These are phyloP conservation scores for Macrosteles quadrilineatus DNA, from an alignment of 1,140 invertebrate species.

Conservation along the genomic window DNA sequence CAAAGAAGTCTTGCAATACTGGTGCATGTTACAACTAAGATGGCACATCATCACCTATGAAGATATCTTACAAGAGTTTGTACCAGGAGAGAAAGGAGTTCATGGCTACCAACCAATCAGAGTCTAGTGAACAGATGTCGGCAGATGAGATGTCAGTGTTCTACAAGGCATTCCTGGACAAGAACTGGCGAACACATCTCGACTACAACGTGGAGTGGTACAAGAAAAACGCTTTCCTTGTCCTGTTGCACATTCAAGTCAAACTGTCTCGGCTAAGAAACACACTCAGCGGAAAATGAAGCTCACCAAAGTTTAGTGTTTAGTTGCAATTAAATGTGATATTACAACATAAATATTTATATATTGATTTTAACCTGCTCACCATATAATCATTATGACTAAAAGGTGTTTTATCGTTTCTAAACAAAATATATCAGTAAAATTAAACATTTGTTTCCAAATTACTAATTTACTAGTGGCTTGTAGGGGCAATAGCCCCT, in stretches of 20 bases:
- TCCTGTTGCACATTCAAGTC: conserved; percentile 33
- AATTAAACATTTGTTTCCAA: too few species aligned
- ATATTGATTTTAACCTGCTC: too few species aligned
- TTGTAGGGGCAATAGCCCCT: too few species aligned
- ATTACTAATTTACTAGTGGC: too few species aligned
- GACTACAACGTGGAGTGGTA: conserved; percentile 76
- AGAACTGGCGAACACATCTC: conserved; percentile 70
- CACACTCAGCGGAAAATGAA: background rate
- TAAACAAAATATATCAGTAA: too few species aligned
- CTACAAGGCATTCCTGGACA: conserved; percentile 78
- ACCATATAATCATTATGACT: too few species aligned
- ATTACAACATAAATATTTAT: too few species aligned
- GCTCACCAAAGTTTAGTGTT: background rate
- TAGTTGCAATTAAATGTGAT: background rate
- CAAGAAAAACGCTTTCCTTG: conserved; percentile 50
- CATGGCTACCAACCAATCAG: conserved; percentile 48
- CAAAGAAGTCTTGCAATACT: too few species aligned
- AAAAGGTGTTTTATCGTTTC: too few species aligned
- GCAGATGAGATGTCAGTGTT: conserved; percentile 85
- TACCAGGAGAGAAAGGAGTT: conserved; percentile 68
- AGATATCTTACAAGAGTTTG: too few species aligned
- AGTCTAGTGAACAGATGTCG: conserved; percentile 53
- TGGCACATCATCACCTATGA: too few species aligned
- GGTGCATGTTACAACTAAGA: too few species aligned
- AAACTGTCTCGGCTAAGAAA: conserved; percentile 26